A percentile compares a stretch with the other conserved stretches of the same genome.
Evolutionary conservation across 2,797 vertebrate species (phyloP).

Genomic region (Ptychadena robeensis): DNA sequence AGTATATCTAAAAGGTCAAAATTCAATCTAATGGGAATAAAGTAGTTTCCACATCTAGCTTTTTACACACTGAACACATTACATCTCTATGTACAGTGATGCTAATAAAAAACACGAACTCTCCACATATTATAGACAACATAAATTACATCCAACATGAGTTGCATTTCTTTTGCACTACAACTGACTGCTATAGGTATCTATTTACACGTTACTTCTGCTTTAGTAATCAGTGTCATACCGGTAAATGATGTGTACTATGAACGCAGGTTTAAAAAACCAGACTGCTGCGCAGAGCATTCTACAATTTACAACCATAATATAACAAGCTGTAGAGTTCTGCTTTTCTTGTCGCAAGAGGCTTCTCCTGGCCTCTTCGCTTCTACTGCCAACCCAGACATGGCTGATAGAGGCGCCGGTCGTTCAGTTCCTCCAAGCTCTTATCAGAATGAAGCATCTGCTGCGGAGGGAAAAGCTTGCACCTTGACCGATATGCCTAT

Average conservation of each 20-base stretch:
- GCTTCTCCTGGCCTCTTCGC: background rate
- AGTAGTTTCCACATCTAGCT: slow-evolving; percentile 75
- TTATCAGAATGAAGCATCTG: slow-evolving; percentile 29
- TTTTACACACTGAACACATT: slow-evolving; percentile 77
- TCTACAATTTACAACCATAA: slow-evolving; percentile 28
- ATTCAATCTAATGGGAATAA: slow-evolving; percentile 69
- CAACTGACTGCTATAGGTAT: slow-evolving; percentile 51
- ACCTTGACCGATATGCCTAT: slow-evolving; percentile 25
- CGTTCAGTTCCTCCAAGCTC: background rate
- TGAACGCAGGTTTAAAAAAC: slow-evolving; percentile 28
- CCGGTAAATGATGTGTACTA: slow-evolving; percentile 31
- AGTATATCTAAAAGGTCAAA: slow-evolving; percentile 5
- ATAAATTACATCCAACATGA: slow-evolving; percentile 82
- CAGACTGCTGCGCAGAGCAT: background rate
- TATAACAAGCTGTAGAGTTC: slow-evolving; percentile 13
- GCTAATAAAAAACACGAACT: slow-evolving; percentile 76
- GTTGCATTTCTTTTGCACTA: slow-evolving; percentile 71
- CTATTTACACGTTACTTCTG: slow-evolving; percentile 56
- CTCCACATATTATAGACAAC: slow-evolving; percentile 82
- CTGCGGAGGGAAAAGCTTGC: slow-evolving; percentile 16
- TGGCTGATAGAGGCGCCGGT: background rate
- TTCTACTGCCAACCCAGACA: background rate
- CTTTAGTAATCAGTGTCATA: slow-evolving; percentile 45
- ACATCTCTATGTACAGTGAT: slow-evolving; percentile 82
- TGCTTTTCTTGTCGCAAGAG: background rate